A percentile compares a stretch with the other conserved stretches of the same genome.
These are phyloP conservation scores for Scartelaos histophorus DNA, from an alignment of 2,113 vertebrate genomes.

Conservation along the genomic window DNA sequence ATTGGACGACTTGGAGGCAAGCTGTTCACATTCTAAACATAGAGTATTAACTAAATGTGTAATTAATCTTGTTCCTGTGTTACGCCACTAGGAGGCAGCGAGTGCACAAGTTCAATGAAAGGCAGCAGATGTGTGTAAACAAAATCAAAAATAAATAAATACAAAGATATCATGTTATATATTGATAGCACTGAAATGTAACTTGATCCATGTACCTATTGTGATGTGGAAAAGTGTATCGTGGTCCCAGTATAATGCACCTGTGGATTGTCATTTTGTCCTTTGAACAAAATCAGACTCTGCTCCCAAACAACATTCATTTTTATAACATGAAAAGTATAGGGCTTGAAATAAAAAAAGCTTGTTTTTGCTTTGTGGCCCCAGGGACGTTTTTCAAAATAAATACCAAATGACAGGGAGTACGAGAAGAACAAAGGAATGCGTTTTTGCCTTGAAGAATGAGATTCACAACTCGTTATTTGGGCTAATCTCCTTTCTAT, in stretches of 20 bases:
- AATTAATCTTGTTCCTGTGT: neutral
- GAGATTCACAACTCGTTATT: conserved; percentile 2
- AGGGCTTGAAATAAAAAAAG: neutral
- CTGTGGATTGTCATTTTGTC: conserved; percentile 20
- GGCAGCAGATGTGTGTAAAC: conserved; percentile 55
- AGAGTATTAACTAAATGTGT: neutral
- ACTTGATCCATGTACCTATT: neutral
- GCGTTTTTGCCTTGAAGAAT: conserved; percentile 13
- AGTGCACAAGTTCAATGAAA: conserved; percentile 12
- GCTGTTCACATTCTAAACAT: neutral
- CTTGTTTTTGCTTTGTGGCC: conserved; percentile 19
- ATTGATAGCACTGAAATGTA: neutral
- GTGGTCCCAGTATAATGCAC: conserved; percentile 13
- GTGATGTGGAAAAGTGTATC: neutral
- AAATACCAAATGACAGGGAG: conserved; percentile 26
- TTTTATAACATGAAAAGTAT: conserved; percentile 4
- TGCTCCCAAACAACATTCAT: conserved; percentile 9
- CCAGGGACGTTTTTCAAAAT: conserved; percentile 12
- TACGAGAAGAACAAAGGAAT: conserved; percentile 20
- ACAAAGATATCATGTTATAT: neutral
- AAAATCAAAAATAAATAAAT: neutral
- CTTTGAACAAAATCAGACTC: conserved; percentile 11
- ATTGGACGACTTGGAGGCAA: neutral
- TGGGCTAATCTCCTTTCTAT: conserved; percentile 20
- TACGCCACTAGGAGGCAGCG: conserved; percentile 42